These are phyloP conservation scores for Aphelenchoides besseyi DNA, from an alignment of 1,140 invertebrate species.

Conservation along the genomic window DNA sequence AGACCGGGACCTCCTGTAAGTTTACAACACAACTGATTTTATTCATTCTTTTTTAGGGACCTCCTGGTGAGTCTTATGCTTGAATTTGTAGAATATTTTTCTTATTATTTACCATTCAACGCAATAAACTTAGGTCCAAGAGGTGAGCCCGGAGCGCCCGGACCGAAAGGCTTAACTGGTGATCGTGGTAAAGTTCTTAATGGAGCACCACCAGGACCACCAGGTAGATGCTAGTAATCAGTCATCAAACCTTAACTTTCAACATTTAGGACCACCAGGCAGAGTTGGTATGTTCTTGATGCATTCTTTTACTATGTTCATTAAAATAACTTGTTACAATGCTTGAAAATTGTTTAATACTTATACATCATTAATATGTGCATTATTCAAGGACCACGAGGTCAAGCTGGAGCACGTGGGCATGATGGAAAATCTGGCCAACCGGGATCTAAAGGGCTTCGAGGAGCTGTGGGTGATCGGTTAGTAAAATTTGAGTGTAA, in stretches of 20 bases:
- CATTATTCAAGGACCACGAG: too few species aligned
- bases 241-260: constrained; percentile 15
- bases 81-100: constrained; percentile 8
- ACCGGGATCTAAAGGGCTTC: constrained; percentile 30
- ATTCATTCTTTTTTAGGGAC: neutral
- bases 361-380: too few species aligned
- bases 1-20: constrained; percentile 52
- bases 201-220: constrained; percentile 55
- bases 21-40: constrained; percentile 26
- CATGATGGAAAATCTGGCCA: constrained; percentile 45
- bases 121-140: too few species aligned
- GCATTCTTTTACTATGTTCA: too few species aligned
- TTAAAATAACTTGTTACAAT: neutral
- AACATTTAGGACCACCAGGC: too few species aligned
- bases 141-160: constrained; percentile 49
- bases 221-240: constrained; percentile 32
- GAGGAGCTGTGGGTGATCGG: constrained; percentile 40
- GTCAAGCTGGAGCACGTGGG: constrained; percentile 34
- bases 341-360: too few species aligned
- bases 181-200: constrained; percentile 57
- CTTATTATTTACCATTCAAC: too few species aligned
- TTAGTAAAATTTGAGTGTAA: constrained; percentile 17
- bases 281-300: too few species aligned
- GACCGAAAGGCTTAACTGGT: constrained; percentile 46
- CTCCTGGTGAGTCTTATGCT: neutral